These are phyloP conservation scores for Fistularia tabacaria DNA, from an alignment of 2,797 vertebrate genomes.

Conservation along the genomic window DNA sequence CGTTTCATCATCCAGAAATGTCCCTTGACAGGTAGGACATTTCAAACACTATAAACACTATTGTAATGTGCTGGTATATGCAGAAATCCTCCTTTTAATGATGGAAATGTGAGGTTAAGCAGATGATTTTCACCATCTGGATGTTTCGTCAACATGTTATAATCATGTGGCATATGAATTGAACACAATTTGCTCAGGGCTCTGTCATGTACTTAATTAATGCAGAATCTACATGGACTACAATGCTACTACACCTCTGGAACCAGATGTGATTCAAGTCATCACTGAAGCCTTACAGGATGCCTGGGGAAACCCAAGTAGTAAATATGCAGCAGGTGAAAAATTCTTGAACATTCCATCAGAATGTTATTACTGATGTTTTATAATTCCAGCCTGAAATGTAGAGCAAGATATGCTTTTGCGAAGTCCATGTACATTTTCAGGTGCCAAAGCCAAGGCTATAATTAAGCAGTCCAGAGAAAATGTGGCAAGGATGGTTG, in stretches of 20 bases:
- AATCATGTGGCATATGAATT: no score
- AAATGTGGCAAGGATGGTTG: slow-evolving; percentile 84
- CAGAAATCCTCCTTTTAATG: no score
- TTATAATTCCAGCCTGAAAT: no score
- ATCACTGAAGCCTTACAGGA: slow-evolving; percentile 79
- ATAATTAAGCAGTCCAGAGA: slow-evolving; percentile 80
- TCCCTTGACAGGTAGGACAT: slow-evolving; percentile 45
- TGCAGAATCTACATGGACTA: slow-evolving; percentile 87
- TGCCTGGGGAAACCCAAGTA: slow-evolving; percentile 97
- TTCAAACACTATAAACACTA: not conserved
- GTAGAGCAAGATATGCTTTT: not conserved
- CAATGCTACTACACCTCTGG: slow-evolving; percentile 90
- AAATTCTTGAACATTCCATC: not conserved
- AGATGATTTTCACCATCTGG: no score
- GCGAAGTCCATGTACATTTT: slow-evolving; percentile 3
- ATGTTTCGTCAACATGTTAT: no score
- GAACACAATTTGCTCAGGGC: no score
- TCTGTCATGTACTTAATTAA: not conserved
- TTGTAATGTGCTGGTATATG: no score
- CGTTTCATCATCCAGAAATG: slow-evolving; percentile 34
- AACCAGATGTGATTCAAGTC: slow-evolving; percentile 78
- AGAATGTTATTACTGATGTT: not conserved
- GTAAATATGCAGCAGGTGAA: slow-evolving; percentile 83
- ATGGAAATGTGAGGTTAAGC: no score
- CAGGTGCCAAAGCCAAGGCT: slow-evolving; percentile 84